Percentiles rank a stretch among this genome's conserved stretches.
phyloP scores from a whole-genome alignment of 2,797 vertebrate genomes.

The Psittacula derbiana region DNA sequence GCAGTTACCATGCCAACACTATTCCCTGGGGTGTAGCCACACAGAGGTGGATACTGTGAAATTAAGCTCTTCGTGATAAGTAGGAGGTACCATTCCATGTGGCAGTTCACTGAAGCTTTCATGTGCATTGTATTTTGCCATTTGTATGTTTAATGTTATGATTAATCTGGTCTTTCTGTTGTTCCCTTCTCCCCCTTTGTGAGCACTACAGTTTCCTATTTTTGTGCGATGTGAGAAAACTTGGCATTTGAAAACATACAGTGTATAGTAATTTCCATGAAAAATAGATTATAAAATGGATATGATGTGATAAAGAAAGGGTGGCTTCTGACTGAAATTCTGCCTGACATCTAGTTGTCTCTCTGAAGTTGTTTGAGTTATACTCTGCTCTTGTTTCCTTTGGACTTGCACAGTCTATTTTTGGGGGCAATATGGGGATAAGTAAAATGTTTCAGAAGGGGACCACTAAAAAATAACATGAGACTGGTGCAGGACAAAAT shows the following conservation, averaged over 20 bases:
- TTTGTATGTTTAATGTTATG: background rate
- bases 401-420: background rate
- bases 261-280: background rate
- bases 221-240: background rate
- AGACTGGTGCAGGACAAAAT: background rate
- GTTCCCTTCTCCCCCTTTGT: background rate
- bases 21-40: slow-evolving; percentile 35
- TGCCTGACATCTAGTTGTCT: background rate
- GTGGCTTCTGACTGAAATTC: background rate
- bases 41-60: slow-evolving; percentile 61
- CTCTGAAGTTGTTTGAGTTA: background rate
- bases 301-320: background rate
- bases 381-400: background rate
- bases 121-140: background rate
- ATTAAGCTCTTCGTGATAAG: slow-evolving; percentile 25
- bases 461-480: background rate
- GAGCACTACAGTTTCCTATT: background rate
- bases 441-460: background rate
- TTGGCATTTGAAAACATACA: background rate
- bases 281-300: background rate
- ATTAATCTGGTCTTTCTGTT: background rate
- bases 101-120: background rate
- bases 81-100: background rate
- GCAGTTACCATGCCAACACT: slow-evolving; percentile 76
- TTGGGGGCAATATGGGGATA: background rate